phyloP scores from a whole-genome alignment of 2,797 vertebrate genomes.

The Malacoraja senta region DNA sequence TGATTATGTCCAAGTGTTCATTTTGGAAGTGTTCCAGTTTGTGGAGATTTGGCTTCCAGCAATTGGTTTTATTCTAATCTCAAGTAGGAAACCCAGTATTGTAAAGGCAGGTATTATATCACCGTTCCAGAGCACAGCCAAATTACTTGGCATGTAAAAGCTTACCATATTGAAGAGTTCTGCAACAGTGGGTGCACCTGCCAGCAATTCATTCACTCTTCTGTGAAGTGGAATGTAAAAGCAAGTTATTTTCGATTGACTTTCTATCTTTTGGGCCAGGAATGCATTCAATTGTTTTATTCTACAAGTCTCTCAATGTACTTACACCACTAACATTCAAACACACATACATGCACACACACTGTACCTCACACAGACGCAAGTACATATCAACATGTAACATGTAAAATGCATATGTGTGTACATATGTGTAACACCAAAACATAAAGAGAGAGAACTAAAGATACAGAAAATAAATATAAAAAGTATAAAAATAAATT shows the following conservation, averaged over 20 bases:
- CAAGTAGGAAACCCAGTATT: neutral
- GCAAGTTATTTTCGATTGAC: slow-evolving; percentile 17
- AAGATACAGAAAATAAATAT: too few species aligned
- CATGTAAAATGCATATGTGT: too few species aligned
- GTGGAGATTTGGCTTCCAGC: neutral
- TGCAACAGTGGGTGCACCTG: slow-evolving; percentile 9
- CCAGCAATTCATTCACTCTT: neutral
- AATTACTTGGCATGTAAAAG: slow-evolving; percentile 24
- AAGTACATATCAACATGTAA: too few species aligned
- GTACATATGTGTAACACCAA: too few species aligned
- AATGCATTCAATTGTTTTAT: neutral
- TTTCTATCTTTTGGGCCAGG: neutral
- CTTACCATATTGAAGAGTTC: slow-evolving; percentile 17
- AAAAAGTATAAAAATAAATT: too few species aligned
- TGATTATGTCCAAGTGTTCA: neutral
- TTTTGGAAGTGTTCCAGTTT: neutral
- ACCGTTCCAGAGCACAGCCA: neutral
- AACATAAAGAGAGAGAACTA: too few species aligned
- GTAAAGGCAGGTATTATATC: neutral
- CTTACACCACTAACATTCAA: too few species aligned
- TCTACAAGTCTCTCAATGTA: neutral
- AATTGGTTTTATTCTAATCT: neutral
- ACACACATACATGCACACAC: too few species aligned
- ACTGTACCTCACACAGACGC: too few species aligned
- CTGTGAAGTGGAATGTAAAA: neutral